Percentiles rank a stretch among this genome's conserved stretches.
These are phyloP conservation scores for Sternotherus odoratus DNA, from an alignment of 2,797 vertebrate species.

Conservation along the genomic window DNA sequence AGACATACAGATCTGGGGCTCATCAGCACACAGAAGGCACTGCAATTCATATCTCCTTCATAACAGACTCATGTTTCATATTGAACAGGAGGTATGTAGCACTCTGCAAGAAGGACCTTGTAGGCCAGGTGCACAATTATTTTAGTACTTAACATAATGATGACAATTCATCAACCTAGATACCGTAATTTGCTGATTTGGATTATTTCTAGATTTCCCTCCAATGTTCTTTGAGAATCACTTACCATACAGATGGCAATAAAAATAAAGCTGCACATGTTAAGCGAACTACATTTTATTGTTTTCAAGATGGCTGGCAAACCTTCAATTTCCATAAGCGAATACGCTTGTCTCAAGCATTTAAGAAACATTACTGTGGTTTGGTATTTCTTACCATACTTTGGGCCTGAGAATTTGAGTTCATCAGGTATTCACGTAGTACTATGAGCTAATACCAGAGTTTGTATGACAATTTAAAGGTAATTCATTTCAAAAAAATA, in stretches of 20 bases:
- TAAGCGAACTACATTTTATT: constrained; percentile 53
- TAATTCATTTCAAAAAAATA: constrained; percentile 51
- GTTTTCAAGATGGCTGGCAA: constrained; percentile 50
- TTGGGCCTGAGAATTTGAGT: constrained; percentile 47
- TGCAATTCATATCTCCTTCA: not conserved
- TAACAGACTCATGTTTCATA: not conserved
- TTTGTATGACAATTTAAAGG: constrained; percentile 51
- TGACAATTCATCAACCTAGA: not conserved
- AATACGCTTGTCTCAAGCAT: constrained; percentile 21
- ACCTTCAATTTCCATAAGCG: constrained; percentile 50
- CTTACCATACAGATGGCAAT: constrained; percentile 41
- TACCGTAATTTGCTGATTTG: constrained; percentile 23
- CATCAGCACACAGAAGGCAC: not conserved
- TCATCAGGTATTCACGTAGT: not conserved
- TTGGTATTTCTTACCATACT: constrained; percentile 55
- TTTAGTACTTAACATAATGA: not conserved
- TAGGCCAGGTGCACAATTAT: not conserved
- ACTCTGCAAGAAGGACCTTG: not conserved
- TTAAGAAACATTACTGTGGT: constrained; percentile 15
- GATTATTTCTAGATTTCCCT: not conserved
- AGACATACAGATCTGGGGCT: not conserved
- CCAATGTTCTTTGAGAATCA: constrained; percentile 33
- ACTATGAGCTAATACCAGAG: constrained; percentile 44
- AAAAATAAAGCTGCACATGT: constrained; percentile 57
- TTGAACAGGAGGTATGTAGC: not conserved